These are phyloP conservation scores for Gobius niger DNA, from an alignment of 2,113 vertebrate species.

Conservation along the genomic window DNA sequence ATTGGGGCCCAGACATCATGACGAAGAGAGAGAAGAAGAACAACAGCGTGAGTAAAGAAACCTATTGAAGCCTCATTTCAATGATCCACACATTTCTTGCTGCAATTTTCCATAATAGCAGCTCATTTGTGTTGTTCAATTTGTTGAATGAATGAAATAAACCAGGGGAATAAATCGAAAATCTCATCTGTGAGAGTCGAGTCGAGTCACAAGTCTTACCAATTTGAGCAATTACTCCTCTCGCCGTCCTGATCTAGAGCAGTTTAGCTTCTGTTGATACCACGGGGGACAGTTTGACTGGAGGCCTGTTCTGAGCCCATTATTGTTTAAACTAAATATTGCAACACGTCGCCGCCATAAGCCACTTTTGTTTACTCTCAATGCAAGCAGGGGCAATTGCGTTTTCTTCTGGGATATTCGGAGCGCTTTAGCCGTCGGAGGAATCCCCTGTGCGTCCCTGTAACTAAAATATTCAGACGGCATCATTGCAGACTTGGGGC, in stretches of 20 bases:
- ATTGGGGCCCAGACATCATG: too few relatives aligned
- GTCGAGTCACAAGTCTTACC: background rate
- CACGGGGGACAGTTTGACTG: background rate
- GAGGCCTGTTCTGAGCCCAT: background rate
- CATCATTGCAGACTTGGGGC: slow-evolving; percentile 36
- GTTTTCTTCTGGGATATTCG: background rate
- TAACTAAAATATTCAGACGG: slow-evolving; percentile 47
- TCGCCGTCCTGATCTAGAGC: background rate
- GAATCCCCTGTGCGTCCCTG: slow-evolving; percentile 5
- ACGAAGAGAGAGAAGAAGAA: too few relatives aligned
- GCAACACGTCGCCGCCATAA: background rate
- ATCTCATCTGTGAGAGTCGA: background rate
- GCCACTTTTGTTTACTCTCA: slow-evolving; percentile 10
- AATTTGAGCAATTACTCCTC: background rate
- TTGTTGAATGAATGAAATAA: slow-evolving; percentile 2
- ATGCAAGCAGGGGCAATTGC: slow-evolving; percentile 12
- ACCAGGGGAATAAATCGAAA: background rate
- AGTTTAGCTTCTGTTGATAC: background rate
- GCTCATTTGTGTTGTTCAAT: too few relatives aligned
- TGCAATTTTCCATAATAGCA: too few relatives aligned
- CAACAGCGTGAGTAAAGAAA: too few relatives aligned
- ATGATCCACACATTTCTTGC: too few relatives aligned
- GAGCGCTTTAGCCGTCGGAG: slow-evolving; percentile 9
- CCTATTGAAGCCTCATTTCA: too few relatives aligned
- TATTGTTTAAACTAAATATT: slow-evolving; percentile 25